phyloP scores from a whole-genome alignment of 2,888 invertebrate genomes.

The Habroteleia sp. region DNA sequence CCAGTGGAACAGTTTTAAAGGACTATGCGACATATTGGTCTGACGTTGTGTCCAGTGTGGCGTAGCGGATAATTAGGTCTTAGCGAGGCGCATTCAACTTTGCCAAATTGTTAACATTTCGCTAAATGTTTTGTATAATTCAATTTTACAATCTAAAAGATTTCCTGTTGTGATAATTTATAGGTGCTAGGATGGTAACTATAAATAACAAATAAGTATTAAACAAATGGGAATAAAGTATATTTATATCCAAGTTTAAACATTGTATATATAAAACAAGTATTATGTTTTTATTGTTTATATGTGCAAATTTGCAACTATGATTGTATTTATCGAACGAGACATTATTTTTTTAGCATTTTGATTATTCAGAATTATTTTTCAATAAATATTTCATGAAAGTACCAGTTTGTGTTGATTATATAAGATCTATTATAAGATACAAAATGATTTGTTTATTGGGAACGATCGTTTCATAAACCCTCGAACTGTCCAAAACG shows the following conservation, averaged over 20 bases:
- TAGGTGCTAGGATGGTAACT: conserved; percentile 11
- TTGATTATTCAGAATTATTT: no score
- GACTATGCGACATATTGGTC: conserved; percentile 90
- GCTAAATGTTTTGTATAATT: background rate
- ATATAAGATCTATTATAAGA: no score
- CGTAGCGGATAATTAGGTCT: conserved; percentile 28
- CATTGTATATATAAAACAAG: conserved; percentile 1
- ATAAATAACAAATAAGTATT: background rate
- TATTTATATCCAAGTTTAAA: background rate
- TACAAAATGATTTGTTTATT: background rate
- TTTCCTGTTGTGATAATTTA: conserved; percentile 23
- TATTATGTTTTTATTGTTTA: no score
- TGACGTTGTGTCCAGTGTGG: conserved; percentile 73
- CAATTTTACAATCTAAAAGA: background rate
- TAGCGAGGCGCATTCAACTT: background rate
- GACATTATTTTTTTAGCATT: no score
- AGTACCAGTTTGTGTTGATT: no score
- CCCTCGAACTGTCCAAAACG: conserved; percentile 1
- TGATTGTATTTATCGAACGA: no score
- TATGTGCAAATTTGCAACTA: no score
- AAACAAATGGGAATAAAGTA: background rate
- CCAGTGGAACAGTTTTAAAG: conserved; percentile 87
- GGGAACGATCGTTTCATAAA: background rate
- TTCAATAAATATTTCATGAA: no score
- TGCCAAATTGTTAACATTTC: conserved; percentile 9